Evolutionary conservation across 1,140 invertebrate species (phyloP).

Genomic region (Semibalanus balanoides): DNA sequence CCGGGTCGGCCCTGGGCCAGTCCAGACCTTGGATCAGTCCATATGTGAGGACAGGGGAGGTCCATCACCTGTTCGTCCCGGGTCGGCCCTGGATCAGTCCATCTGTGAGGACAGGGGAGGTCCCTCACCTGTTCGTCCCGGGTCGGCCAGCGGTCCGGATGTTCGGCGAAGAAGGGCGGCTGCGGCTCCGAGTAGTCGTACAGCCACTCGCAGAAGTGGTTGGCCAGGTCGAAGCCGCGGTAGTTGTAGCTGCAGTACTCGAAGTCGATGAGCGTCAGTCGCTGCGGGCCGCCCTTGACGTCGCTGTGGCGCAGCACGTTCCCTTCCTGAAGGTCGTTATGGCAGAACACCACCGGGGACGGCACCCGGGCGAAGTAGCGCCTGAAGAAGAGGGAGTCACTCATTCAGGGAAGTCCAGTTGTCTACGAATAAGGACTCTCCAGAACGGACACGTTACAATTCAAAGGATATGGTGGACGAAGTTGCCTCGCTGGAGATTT

Average conservation of each 20-base stretch:
- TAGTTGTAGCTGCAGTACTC: conserved; percentile 92
- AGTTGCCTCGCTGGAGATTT: too few relatives aligned
- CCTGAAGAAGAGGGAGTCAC: conserved; percentile 24
- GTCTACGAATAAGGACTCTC: too few relatives aligned
- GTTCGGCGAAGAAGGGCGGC: conserved; percentile 60
- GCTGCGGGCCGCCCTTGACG: conserved; percentile 18
- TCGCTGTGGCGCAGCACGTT: conserved; percentile 33
- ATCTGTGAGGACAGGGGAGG: background rate
- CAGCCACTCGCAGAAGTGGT: conserved; percentile 90
- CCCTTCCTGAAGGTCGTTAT: conserved; percentile 96
- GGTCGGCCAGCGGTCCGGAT: conserved; percentile 22
- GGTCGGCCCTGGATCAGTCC: too few relatives aligned
- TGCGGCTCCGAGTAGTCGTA: conserved; percentile 71
- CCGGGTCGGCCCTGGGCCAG: too few relatives aligned
- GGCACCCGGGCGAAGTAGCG: conserved; percentile 31
- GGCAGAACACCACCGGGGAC: conserved; percentile 85
- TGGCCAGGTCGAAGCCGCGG: conserved; percentile 85
- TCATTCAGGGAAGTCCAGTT: too few relatives aligned
- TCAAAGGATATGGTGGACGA: too few relatives aligned
- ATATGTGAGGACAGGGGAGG: background rate
- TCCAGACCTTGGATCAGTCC: too few relatives aligned
- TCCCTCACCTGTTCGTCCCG: background rate
- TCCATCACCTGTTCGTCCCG: too few relatives aligned
- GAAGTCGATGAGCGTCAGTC: conserved; percentile 61
- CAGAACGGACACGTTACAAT: too few relatives aligned